phyloP scores from a whole-genome alignment of 2,113 vertebrate genomes.

The Malurus melanocephalus region DNA sequence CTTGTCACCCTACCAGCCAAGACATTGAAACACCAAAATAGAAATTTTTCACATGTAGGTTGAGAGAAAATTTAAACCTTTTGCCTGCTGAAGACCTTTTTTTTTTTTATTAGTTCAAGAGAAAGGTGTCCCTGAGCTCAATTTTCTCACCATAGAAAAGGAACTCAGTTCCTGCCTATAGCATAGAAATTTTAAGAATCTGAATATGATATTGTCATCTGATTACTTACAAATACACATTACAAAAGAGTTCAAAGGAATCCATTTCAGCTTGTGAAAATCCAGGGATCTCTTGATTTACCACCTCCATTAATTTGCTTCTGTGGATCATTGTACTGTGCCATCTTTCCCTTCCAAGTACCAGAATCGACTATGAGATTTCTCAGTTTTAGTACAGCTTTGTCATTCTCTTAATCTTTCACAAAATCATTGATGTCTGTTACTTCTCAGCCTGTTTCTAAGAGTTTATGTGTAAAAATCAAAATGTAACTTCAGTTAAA shows the following conservation, averaged over 20 bases:
- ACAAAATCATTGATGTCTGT: background rate
- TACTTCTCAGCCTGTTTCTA: background rate
- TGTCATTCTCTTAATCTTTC: background rate
- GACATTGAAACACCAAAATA: background rate
- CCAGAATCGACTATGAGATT: background rate
- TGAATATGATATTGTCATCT: background rate
- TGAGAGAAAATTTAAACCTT: background rate
- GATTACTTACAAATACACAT: background rate
- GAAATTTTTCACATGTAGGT: background rate
- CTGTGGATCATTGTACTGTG: background rate
- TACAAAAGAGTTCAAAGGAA: background rate
- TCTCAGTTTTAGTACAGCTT: background rate
- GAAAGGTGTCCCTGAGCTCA: rapidly evolving
- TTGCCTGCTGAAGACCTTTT: background rate
- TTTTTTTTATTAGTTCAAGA: background rate
- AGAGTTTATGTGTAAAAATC: background rate
- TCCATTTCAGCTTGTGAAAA: background rate
- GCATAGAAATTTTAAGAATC: background rate
- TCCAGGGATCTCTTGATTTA: background rate
- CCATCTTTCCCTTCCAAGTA: background rate
- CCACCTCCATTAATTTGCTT: background rate
- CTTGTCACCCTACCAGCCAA: background rate
- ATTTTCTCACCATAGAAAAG: background rate
- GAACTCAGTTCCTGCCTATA: background rate
- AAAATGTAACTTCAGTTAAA: background rate